Evolutionary conservation across 2,888 invertebrate species (phyloP).

Genomic region (Pachycephus smyrnensis): DNA sequence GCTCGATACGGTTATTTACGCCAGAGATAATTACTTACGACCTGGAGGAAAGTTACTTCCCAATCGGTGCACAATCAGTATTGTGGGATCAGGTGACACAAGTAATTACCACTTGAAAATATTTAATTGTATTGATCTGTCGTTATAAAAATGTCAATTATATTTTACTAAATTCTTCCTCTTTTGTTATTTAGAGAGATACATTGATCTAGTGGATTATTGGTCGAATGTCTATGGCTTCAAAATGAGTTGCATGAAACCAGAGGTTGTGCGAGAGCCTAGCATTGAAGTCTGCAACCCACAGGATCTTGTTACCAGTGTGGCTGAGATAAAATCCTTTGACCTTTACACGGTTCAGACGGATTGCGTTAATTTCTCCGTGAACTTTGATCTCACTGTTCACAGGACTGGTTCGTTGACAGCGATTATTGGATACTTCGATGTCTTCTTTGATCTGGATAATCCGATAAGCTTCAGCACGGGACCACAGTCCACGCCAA

Average conservation of each 20-base stretch:
- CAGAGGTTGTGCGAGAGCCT: slow-evolving; percentile 84
- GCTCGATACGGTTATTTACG: slow-evolving; percentile 93
- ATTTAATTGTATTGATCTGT: slow-evolving; percentile 19
- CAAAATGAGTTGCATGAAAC: slow-evolving; percentile 92
- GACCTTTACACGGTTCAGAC: slow-evolving; percentile 82
- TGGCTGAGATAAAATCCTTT: slow-evolving; percentile 66
- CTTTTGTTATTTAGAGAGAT: slow-evolving; percentile 68
- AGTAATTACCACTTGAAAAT: slow-evolving; percentile 62
- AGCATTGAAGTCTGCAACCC: slow-evolving; percentile 72
- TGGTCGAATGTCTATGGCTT: slow-evolving; percentile 96
- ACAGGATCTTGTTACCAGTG: slow-evolving; percentile 58
- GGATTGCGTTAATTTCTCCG: slow-evolving; percentile 79
- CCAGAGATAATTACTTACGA: slow-evolving; percentile 84
- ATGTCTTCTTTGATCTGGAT: slow-evolving; percentile 84
- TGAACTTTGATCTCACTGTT: slow-evolving; percentile 77
- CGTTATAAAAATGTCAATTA: neutral
- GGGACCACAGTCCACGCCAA: slow-evolving; percentile 78
- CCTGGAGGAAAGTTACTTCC: slow-evolving; percentile 85
- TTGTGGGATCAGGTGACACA: slow-evolving; percentile 83
- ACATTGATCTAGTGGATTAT: slow-evolving; percentile 80
- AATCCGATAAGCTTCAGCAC: slow-evolving; percentile 80
- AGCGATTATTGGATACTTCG: slow-evolving; percentile 91
- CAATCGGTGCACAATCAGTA: slow-evolving; percentile 84
- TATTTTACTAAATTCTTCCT: slow-evolving; percentile 3
- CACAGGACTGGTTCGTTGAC: slow-evolving; percentile 78